Evolutionary conservation across 1,140 invertebrate genomes (phyloP).

Genomic region (Tetragonula clypearis): DNA sequence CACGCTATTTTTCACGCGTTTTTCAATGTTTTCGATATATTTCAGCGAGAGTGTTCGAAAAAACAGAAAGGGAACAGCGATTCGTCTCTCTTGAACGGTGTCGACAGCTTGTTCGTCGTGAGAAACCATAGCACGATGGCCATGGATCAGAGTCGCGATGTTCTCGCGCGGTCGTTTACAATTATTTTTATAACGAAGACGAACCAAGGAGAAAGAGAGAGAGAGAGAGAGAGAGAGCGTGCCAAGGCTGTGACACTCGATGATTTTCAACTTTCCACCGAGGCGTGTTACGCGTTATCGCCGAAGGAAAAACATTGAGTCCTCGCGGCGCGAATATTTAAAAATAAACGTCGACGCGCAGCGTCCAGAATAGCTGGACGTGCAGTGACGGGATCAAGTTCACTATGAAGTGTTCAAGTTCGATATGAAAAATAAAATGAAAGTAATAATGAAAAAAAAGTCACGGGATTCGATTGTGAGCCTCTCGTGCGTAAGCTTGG

Average conservation of each 20-base stretch:
- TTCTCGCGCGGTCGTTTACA: not conserved
- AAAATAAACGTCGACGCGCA: constrained; percentile 12
- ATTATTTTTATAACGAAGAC: constrained; percentile 30
- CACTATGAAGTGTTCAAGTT: too few species aligned
- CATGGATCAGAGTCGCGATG: constrained; percentile 2
- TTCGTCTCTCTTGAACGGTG: not conserved
- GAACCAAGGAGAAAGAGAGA: not conserved
- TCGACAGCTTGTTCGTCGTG: constrained; percentile 5
- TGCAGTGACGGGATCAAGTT: too few species aligned
- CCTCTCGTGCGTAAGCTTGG: too few species aligned
- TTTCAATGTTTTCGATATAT: too few species aligned
- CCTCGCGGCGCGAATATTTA: not conserved
- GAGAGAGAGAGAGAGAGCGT: not conserved
- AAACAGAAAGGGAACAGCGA: not conserved
- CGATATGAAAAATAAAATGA: too few species aligned
- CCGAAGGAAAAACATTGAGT: not conserved
- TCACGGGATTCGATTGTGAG: too few species aligned
- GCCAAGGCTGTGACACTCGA: not conserved
- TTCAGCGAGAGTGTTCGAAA: not conserved
- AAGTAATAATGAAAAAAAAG: too few species aligned
- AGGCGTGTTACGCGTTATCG: constrained; percentile 18
- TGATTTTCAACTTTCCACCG: not conserved
- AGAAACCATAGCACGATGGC: constrained; percentile 14
- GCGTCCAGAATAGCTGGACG: not conserved
- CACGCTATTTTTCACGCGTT: too few species aligned